Evolutionary conservation across 2,113 vertebrate genomes (phyloP).

Genomic region (Bothrops jararaca): DNA sequence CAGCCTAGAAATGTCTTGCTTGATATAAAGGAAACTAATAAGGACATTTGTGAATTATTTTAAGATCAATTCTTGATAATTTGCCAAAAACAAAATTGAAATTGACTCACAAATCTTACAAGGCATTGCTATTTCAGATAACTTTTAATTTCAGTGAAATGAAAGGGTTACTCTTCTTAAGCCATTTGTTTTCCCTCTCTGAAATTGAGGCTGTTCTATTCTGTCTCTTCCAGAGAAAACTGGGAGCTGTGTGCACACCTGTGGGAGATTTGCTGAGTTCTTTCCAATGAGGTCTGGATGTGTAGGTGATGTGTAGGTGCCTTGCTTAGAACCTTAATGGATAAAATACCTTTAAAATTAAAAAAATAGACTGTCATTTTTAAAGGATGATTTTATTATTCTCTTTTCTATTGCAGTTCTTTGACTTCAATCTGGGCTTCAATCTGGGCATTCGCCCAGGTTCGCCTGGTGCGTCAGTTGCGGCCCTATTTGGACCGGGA

Average conservation of each 20-base stretch:
- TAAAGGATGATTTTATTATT: not conserved
- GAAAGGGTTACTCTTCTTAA: not conserved
- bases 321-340: not conserved
- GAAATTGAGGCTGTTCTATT: not conserved
- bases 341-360: not conserved
- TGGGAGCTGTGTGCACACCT: not conserved
- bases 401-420: not conserved
- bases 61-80: not conserved
- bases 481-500: no score
- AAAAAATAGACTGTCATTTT: not conserved
- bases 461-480: no score
- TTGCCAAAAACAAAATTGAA: not conserved
- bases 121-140: not conserved
- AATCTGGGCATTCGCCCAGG: no score
- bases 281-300: not conserved
- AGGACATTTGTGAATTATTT: not conserved
- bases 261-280: not conserved
- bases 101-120: not conserved
- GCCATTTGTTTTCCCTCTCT: not conserved
- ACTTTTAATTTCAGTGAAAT: not conserved
- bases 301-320: not conserved
- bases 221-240: not conserved
- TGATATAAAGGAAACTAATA: not conserved
- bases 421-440: not conserved
- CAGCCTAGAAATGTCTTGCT: not conserved